phyloP scores from a whole-genome alignment of 30 jellyfish, hydroid and myxozoan species.

The Hydractinia echinata region DNA sequence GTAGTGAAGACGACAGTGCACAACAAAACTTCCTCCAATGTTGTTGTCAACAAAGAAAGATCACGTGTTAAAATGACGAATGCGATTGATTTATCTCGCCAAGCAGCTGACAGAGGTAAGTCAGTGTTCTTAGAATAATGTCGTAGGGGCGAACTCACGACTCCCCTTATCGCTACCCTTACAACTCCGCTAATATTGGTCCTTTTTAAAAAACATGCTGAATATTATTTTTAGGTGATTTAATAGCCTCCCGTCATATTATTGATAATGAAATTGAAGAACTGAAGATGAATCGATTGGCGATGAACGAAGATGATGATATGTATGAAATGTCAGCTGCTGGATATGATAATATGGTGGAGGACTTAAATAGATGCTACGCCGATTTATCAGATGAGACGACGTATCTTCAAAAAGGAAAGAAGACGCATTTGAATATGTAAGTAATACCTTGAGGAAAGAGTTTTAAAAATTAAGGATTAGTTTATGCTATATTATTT shows the following conservation, averaged over 20 bases:
- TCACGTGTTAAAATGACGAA: conserved; percentile 56
- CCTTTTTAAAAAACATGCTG: background rate
- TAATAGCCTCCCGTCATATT: conserved; percentile 22
- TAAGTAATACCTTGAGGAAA: too few species aligned
- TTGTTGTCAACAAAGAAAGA: conserved; percentile 46
- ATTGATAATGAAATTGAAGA: conserved; percentile 1
- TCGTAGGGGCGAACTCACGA: background rate
- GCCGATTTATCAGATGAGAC: background rate
- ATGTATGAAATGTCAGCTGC: background rate
- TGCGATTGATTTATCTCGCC: conserved; percentile 39
- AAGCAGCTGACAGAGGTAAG: conserved; percentile 66
- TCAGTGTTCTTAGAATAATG: background rate
- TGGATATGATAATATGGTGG: conserved; percentile 6
- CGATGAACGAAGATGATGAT: conserved; percentile 1
- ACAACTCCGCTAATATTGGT: background rate
- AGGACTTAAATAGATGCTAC: conserved; percentile 30
- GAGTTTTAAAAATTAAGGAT: too few species aligned
- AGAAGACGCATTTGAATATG: conserved; percentile 50
- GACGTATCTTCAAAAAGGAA: conserved; percentile 48
- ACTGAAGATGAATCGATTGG: background rate
- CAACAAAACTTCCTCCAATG: conserved; percentile 48
- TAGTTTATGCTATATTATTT: too few species aligned
- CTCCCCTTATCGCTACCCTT: background rate
- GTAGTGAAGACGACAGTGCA: conserved; percentile 28
- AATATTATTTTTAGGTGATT: conserved; percentile 28